Conservation (phyloP, 2,113 vertebrate species). For the Varanus salvator region DNA sequence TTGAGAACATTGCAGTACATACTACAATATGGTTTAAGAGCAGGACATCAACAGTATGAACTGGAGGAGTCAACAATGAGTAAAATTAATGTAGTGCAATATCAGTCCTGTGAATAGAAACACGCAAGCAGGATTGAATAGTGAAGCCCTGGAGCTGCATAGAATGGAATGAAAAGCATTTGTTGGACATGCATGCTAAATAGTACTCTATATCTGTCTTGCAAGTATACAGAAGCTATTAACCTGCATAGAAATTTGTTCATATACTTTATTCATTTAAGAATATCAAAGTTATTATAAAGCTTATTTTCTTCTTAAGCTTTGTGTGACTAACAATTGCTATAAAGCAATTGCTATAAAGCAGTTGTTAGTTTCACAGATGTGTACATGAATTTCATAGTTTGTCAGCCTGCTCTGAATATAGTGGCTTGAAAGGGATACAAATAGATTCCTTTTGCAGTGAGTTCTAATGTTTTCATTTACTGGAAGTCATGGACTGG, state of each 20-base stretch:
- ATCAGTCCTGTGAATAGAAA: neutral
- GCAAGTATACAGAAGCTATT: neutral
- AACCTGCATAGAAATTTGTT: neutral
- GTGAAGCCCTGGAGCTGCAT: neutral
- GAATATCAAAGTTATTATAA: neutral
- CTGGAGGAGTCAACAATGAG: neutral
- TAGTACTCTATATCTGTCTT: neutral
- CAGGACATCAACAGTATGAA: neutral
- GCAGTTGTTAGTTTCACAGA: too few species aligned
- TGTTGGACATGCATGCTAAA: neutral
- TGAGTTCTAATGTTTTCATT: too few species aligned
- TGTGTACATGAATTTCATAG: too few species aligned
- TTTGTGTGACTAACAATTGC: too few species aligned
- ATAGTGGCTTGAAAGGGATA: too few species aligned
- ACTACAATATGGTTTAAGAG: neutral
- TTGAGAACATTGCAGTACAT: neutral
- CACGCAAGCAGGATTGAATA: neutral
- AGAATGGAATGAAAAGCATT: neutral
- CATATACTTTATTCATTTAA: neutral
- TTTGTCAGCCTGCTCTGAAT: too few species aligned
- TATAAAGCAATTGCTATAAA: too few species aligned
- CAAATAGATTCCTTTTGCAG: too few species aligned
- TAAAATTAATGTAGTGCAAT: neutral
- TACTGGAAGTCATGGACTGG: too few species aligned
- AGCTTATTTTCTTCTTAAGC: too few species aligned